A percentile compares a stretch with the other conserved stretches of the same genome.
Evolutionary conservation across 2,888 invertebrate species (phyloP).

Genomic region (Netelia melanura): DNA sequence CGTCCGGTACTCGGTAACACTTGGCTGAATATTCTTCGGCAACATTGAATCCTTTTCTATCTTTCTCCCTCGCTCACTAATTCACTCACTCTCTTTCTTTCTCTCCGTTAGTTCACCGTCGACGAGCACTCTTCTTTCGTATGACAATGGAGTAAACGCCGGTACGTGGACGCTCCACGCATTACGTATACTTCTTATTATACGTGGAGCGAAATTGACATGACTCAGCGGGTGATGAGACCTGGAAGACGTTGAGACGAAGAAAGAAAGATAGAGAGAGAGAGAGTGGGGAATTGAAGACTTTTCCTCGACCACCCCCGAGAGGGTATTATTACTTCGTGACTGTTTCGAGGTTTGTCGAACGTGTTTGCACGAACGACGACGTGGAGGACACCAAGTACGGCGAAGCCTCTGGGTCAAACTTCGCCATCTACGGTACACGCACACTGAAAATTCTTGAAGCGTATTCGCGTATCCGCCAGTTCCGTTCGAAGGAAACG

Average conservation of each 20-base stretch:
- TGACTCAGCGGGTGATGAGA: conserved; percentile 45
- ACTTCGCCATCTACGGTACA: conserved; percentile 75
- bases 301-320: conserved; percentile 33
- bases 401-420: conserved; percentile 68
- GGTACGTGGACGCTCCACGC: conserved; percentile 2
- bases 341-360: conserved; percentile 12
- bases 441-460: conserved; percentile 77
- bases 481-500: conserved; percentile 62
- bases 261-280: conserved; percentile 9
- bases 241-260: background rate
- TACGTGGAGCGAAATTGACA: conserved; percentile 42
- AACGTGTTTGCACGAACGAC: conserved; percentile 25
- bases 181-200: conserved; percentile 44
- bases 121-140: conserved; percentile 17
- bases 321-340: conserved; percentile 26
- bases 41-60: conserved; percentile 31
- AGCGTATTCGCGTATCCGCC: conserved; percentile 79
- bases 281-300: background rate
- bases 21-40: conserved; percentile 53
- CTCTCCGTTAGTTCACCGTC: background rate
- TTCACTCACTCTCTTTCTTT: background rate
- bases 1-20: conserved; percentile 56
- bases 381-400: conserved; percentile 67
- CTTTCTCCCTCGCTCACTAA: background rate
- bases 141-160: conserved; percentile 51